Evolutionary conservation across 2,113 vertebrate genomes (phyloP).

Genomic region (Percopsis transmontana): DNA sequence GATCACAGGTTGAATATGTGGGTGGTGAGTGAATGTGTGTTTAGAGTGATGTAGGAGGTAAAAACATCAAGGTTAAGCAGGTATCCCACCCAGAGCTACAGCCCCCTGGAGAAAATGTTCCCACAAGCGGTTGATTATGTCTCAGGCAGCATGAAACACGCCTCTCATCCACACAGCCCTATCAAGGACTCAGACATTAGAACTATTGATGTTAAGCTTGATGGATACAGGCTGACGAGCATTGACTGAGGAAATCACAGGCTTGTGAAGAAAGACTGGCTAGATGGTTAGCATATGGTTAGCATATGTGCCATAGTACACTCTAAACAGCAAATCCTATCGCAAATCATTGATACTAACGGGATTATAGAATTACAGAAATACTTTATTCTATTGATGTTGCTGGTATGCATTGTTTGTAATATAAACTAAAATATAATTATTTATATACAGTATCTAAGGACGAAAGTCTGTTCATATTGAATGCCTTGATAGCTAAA

Average conservation of each 20-base stretch:
- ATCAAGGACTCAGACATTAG: slow-evolving; percentile 44
- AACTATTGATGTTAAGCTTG: slow-evolving; percentile 47
- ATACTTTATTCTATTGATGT: no score
- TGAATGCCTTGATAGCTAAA: no score
- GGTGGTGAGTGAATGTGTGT: background rate
- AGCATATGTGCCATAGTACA: slow-evolving; percentile 17
- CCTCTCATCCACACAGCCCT: slow-evolving; percentile 30
- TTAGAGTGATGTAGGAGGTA: background rate
- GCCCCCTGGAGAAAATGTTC: slow-evolving; percentile 20
- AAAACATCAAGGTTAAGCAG: background rate
- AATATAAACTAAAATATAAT: no score
- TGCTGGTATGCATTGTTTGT: no score
- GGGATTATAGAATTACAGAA: no score
- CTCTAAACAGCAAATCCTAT: background rate
- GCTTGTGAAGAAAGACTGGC: slow-evolving; percentile 18
- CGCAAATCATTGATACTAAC: background rate
- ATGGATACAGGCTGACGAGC: slow-evolving; percentile 38
- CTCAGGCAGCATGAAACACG: slow-evolving; percentile 10
- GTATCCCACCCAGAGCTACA: slow-evolving; percentile 8
- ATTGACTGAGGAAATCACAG: slow-evolving; percentile 24
- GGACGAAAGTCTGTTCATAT: no score
- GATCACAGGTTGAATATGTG: background rate
- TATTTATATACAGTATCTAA: no score
- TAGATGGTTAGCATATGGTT: slow-evolving; percentile 21
- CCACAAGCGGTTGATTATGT: slow-evolving; percentile 35